Base-by-base conservation (phyloP, 2,797 vertebrate species). In the Parotocinclus haroldoi region DNA sequence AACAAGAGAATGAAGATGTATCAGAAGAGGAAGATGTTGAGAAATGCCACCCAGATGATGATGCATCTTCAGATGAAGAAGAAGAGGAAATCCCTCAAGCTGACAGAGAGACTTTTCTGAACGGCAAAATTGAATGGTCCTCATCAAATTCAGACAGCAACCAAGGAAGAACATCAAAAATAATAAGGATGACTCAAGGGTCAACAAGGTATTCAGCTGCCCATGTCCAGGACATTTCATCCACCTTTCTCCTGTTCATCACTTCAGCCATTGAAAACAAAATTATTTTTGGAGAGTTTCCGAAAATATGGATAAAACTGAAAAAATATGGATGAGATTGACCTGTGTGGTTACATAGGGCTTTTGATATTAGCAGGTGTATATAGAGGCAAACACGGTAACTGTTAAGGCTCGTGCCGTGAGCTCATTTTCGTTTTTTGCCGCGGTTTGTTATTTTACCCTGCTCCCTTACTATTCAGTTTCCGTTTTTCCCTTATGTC, bases 211-310 rank as follows among this genome's bases (percentile, higher is more conserved):
- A 50, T 60, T 17, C 27, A 16, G 36, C 51, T 61, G 27, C 52
- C 17, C 57, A 73, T 68, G 58, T 36, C 64, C 36, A 62, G 27
- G 53, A 68, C 71, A 68, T 63, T 9, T 8, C 13, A 1, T 71
- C 27, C 18, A 66, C 64, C 19, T 72, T 61, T 17, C 44, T 54
- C 50, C 7, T 61, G 39, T 68, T 72, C 51, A 68, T 72, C 45
- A 57, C 45, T 61, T 44, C 58, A 57, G n/a, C 52, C 11, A 12
- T 37, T 6, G 7, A 36, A 53, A 12, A 27, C 17, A 53, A 27
- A 27, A 27, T 53, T 7, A 53, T 2, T 53, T 6, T 13, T 53
- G 7, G 8, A 19, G 12, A 19, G 11, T 11, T 36, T 53, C 11
- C 13, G 8, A 11, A 27, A n/a, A n/a, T n/a, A n/a, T 53, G 10